Conservation (phyloP, 2,113 vertebrate genomes). For the Varanus salvator region DNA sequence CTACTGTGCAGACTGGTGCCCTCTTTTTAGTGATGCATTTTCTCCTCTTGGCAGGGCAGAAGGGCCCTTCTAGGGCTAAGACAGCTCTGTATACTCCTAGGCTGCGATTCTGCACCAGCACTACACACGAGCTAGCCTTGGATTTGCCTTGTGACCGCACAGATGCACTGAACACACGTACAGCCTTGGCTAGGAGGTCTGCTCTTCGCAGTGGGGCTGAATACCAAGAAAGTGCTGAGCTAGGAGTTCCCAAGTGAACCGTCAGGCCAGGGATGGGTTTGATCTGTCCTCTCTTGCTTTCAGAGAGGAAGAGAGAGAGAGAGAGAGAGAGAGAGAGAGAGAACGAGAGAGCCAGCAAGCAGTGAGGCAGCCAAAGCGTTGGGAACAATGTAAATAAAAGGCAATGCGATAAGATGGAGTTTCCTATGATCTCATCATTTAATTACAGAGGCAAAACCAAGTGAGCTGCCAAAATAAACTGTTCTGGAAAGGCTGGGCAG, state of each 20-base stretch:
- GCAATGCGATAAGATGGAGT: conserved; percentile 63
- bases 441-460: conserved; percentile 69
- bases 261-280: conserved; percentile 44
- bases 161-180: not conserved
- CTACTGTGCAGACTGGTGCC: too few relatives aligned
- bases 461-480: conserved; percentile 72
- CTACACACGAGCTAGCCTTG: not conserved
- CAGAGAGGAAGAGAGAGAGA: too few relatives aligned
- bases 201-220: not conserved
- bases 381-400: conserved; percentile 65
- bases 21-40: too few relatives aligned
- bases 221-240: conserved; percentile 14
- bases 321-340: conserved; percentile 39
- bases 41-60: too few relatives aligned
- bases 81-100: not conserved
- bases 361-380: conserved; percentile 47
- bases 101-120: not conserved
- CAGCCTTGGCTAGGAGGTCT: not conserved
- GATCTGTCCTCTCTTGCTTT: conserved; percentile 43
- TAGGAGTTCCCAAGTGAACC: conserved; percentile 29
- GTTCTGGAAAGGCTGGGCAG: conserved; percentile 53
- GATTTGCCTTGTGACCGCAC: not conserved
- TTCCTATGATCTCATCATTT: conserved; percentile 74
- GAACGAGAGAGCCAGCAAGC: conserved; percentile 46
- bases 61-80: not conserved